These are phyloP conservation scores for Apamea epomidion DNA, from an alignment of 2,888 invertebrate genomes.

Conservation along the genomic window DNA sequence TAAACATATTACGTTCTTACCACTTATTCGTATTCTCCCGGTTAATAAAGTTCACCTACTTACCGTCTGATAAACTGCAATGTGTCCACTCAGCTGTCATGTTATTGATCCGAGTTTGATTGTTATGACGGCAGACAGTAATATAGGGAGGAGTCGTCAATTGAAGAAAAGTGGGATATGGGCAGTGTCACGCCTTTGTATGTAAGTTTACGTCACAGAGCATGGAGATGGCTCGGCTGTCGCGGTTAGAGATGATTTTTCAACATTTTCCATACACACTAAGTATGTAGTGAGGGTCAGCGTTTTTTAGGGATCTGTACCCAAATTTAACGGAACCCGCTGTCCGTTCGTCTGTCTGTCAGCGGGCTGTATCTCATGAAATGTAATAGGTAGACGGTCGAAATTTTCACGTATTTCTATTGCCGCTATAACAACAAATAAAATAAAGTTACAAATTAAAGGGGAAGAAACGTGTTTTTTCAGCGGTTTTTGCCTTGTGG, in stretches of 20 bases:
- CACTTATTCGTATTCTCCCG: neutral
- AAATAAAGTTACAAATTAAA: no score
- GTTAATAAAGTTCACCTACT: constrained; percentile 1
- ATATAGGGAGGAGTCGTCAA: constrained; percentile 24
- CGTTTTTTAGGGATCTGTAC: neutral
- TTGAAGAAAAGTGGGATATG: constrained; percentile 33
- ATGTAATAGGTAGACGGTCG: no score
- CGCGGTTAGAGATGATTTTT: neutral
- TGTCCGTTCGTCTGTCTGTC: no score
- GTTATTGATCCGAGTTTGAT: constrained; percentile 43
- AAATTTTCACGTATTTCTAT: no score
- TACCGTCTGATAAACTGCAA: constrained; percentile 18
- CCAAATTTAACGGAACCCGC: neutral
- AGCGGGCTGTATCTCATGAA: no score
- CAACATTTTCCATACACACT: neutral
- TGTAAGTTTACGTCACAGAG: no score
- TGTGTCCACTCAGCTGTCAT: constrained; percentile 12
- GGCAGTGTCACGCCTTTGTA: constrained; percentile 27
- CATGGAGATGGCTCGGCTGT: neutral
- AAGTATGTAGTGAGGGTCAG: neutral
- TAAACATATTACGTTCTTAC: neutral
- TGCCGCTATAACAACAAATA: no score
- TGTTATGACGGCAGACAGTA: constrained; percentile 18
- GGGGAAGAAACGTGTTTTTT: no score
- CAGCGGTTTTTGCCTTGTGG: no score